These are phyloP conservation scores for Perizoma affinitatum DNA, from an alignment of 2,888 invertebrate genomes.

Conservation along the genomic window DNA sequence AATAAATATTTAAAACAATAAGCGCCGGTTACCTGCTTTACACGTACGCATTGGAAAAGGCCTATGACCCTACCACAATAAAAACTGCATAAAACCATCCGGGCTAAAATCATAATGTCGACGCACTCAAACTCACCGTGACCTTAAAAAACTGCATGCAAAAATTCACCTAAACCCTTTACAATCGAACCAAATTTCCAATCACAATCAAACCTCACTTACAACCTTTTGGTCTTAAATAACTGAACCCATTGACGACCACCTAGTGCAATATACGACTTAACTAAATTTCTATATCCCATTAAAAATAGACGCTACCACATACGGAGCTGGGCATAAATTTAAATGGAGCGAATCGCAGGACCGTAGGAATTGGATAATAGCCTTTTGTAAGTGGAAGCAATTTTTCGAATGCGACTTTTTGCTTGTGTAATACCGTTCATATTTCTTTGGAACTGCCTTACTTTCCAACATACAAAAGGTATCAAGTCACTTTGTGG, in stretches of 20 bases:
- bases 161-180: constrained; percentile 44
- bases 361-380: constrained; percentile 63
- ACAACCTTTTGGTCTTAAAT: constrained; percentile 57
- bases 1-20: too few relatives aligned
- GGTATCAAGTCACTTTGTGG: constrained; percentile 33
- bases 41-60: constrained; percentile 40
- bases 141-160: constrained; percentile 55
- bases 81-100: constrained; percentile 80
- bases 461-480: constrained; percentile 20
- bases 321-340: constrained; percentile 44
- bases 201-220: constrained; percentile 31
- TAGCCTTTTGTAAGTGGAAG: constrained; percentile 57
- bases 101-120: constrained; percentile 80
- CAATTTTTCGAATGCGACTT: constrained; percentile 62
- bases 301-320: constrained; percentile 43
- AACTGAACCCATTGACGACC: constrained; percentile 65
- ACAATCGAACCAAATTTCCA: constrained; percentile 41
- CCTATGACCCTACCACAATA: constrained; percentile 80
- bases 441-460: constrained; percentile 51
- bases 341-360: constrained; percentile 47
- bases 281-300: constrained; percentile 42
- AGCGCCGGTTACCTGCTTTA: constrained; percentile 8
- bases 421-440: constrained; percentile 59
- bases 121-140: constrained; percentile 65
- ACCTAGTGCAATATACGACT: constrained; percentile 46